Percentiles rank a stretch among this genome's conserved stretches.
Evolutionary conservation across 2,113 vertebrate species (phyloP).

Genomic region (Tragelaphus strepsiceros): DNA sequence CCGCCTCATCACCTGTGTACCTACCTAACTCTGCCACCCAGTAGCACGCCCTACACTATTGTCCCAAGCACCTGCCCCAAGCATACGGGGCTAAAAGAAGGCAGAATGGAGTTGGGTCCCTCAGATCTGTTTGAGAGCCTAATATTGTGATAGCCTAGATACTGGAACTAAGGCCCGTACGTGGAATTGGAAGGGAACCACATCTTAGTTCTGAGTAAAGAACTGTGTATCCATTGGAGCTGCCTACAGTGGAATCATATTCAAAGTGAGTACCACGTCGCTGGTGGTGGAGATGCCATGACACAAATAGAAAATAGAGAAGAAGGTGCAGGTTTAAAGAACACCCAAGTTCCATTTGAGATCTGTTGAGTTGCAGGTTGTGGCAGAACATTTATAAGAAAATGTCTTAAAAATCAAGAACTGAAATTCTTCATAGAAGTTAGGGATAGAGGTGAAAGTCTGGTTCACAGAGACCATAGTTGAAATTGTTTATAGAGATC

Average conservation of each 20-base stretch:
- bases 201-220: background rate
- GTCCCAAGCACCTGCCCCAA: background rate
- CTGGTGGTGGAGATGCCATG: background rate
- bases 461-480: background rate
- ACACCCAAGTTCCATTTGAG: background rate
- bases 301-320: background rate
- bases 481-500: background rate
- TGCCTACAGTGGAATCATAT: background rate
- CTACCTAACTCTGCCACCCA: background rate
- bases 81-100: background rate
- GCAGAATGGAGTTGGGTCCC: background rate
- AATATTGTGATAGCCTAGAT: background rate
- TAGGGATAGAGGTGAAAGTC: constrained; percentile 1
- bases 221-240: background rate
- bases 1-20: background rate
- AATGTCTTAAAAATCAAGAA: background rate
- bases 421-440: background rate
- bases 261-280: background rate
- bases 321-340: background rate
- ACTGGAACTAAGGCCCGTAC: background rate
- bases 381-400: background rate
- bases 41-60: background rate
- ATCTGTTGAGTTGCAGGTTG: background rate
- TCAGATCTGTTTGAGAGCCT: background rate
- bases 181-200: background rate